Conservation (phyloP, 2,113 vertebrate species). For the Cyprinodon variegatus region DNA sequence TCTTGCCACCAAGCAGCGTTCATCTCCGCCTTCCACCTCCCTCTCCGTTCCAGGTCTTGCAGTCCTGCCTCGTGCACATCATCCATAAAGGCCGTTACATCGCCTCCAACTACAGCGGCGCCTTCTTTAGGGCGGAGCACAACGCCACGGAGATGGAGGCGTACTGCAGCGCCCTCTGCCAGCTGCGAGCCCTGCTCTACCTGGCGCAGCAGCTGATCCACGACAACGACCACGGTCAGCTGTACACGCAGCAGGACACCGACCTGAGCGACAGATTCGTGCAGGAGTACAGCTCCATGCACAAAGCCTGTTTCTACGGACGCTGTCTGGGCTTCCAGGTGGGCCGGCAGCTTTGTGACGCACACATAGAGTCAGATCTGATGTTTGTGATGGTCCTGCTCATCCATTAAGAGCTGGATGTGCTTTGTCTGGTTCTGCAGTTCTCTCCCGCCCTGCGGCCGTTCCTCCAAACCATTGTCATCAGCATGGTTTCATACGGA, state of each 20-base stretch:
- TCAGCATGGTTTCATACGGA: slow-evolving; percentile 89
- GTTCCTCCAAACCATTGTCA: slow-evolving; percentile 89
- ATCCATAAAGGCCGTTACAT: slow-evolving; percentile 88
- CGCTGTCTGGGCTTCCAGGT: slow-evolving; percentile 94
- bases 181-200: slow-evolving; percentile 87
- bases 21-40: background rate
- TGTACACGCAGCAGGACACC: slow-evolving; percentile 80
- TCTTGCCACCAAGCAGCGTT: no score
- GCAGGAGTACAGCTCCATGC: slow-evolving; percentile 87
- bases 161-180: slow-evolving; percentile 87
- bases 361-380: no score
- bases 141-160: slow-evolving; percentile 87
- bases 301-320: slow-evolving; percentile 93
- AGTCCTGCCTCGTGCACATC: slow-evolving; percentile 85
- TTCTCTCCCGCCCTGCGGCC: slow-evolving; percentile 87
- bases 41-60: slow-evolving; percentile 73
- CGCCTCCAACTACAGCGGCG: slow-evolving; percentile 77
- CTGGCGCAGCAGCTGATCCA: slow-evolving; percentile 84
- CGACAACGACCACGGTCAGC: slow-evolving; percentile 78
- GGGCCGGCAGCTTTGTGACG: background rate
- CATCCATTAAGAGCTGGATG: background rate
- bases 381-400: background rate
- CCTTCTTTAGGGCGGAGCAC: slow-evolving; percentile 89
- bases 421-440: slow-evolving; percentile 58
- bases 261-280: slow-evolving; percentile 81